Conservation (phyloP, 2,888 invertebrate genomes). For the Drosophila sordidula region DNA sequence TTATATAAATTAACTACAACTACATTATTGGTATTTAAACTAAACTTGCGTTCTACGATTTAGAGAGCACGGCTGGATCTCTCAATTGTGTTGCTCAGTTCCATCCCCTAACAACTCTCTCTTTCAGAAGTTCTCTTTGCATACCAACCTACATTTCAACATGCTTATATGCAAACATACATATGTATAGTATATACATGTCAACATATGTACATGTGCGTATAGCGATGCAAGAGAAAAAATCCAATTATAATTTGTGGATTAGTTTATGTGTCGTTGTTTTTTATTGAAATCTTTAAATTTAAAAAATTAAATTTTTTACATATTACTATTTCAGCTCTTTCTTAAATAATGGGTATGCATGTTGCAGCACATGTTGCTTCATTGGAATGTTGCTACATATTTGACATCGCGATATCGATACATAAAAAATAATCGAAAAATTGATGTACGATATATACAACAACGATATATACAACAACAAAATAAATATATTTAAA, state of each 20-base stretch:
- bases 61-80: no score
- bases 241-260: not conserved
- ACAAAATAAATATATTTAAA: no score
- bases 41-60: no score
- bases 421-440: not conserved
- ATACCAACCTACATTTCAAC: not conserved
- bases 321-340: not conserved
- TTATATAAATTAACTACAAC: no score
- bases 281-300: not conserved
- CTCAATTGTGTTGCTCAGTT: no score
- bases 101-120: no score
- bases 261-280: not conserved
- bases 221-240: no score
- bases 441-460: no score
- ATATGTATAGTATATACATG: not conserved
- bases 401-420: not conserved
- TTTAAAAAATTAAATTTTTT: not conserved
- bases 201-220: not conserved
- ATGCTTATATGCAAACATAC: not conserved
- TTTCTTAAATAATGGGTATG: not conserved
- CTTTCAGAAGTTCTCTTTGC: not conserved
- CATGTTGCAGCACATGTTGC: constrained; percentile 1
- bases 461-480: no score
- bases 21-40: no score
- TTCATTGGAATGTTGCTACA: not conserved